Base-by-base conservation (phyloP, 2,888 invertebrate species). In the Anticlea derivata region DNA sequence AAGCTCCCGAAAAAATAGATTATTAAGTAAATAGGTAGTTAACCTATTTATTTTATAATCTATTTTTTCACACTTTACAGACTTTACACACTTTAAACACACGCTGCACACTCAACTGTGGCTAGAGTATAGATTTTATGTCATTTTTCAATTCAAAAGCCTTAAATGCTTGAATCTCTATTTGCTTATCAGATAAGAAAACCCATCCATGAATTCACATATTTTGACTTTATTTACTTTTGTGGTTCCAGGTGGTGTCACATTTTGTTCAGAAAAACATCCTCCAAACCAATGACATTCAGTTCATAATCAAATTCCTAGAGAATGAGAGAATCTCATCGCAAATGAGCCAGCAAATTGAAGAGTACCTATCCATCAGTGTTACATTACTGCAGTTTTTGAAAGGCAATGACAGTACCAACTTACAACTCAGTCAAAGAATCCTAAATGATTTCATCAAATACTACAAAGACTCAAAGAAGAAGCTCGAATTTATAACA, bases 401-500 rank as follows among this genome's bases (percentile, higher is more conserved):
- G 27, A 73, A 68, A 51, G 65, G 58, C 10, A 58, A 73, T 5
- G 64, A 68, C 17, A 58, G 40, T 7, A 34, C 26, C 1, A 69
- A 72, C 31, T 20, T 40, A 11, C 38, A 55, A 1, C 40, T 71
- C 1, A 66, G 71, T 52, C 57, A 76, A 44, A 78, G 65, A 64
- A 60, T 88, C 27, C 58, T 90, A 0, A 74, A 63, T 20, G 80
- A 78, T 26, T 57, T 84, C 0, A 50, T 71, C 2, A 82, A 79
- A 58, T 82, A 79, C 54, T 86, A 86, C 54, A 83, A 73, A 55
- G 83, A 85, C 26, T 81, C 80, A 2, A 89, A 86, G 44, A 88
- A 80, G 44, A 90, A 89, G 63, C 55, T 86, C 1, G 86, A 87
- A 38, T 87, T 88, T 51, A 78, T 86, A 0, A 44, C 71, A 0